Evolutionary conservation across 2,113 vertebrate genomes (phyloP), one percentile per base, ranked within the genome.

Genomic region (Pterocles burchelli): DNA sequence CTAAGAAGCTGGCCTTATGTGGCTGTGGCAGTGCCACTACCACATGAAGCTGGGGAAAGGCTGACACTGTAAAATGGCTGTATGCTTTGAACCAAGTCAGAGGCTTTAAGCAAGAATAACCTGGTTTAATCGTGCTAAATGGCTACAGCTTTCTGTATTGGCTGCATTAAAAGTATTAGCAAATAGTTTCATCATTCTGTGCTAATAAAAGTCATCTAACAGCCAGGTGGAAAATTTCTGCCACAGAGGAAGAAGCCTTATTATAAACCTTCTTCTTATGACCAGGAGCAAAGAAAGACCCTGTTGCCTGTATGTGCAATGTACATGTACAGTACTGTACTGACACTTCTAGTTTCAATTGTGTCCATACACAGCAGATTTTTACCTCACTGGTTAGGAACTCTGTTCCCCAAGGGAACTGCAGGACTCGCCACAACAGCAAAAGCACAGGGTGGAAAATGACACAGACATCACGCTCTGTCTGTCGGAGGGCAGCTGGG

Each of bases 401-500:
- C 4, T 57, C 34, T 67, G n/a, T 8, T 74, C 26, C 21, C 34
- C 61, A 71, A 7, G 7, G 24, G 34, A 87, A 63, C 2, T 67
- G 16, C 20, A 41, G 29, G 11, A 55, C 73, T 81, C 0, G 0
- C 21, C 21, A 10, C 8, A n/a, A 38, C 4, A 38, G 15, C 11
- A 74, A 61, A 62, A 83, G 12, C 12, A 49, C 6, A 16, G 13
- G 0, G 9, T 0, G 74, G 79, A 74, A 81, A 84, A 86, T 3
- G 9, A 20, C 15, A 63, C 8, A 71, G 55, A 7, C 29, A 51
- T 17, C 7, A 43, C 3, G 1, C 10, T 77, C 7, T 43, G 11
- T 12, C 33, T 2, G 1, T 29, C 10, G 22, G 22, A 46, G 2
- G 8, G 20, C 4, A 1, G 24, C 6, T 74, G 15, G 10, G 24